These are phyloP conservation scores for Xenus cinereus DNA, from an alignment of 2,113 vertebrate genomes.

Conservation along the genomic window DNA sequence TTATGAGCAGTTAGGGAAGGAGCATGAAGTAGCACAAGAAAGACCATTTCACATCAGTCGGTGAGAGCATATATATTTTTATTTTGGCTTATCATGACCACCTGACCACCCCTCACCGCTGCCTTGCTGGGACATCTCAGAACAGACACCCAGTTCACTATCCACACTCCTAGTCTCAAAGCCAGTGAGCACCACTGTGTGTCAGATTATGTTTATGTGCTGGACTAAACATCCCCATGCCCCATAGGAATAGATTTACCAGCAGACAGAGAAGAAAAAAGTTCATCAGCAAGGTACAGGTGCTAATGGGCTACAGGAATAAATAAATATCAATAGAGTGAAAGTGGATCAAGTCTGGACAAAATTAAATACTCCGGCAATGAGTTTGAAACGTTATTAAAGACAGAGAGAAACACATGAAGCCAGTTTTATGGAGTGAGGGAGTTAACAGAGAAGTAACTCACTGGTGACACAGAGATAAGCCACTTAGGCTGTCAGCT, in stretches of 20 bases:
- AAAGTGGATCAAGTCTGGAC: not conserved
- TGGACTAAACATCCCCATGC: not conserved
- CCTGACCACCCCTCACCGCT: not conserved
- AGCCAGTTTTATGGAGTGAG: not conserved
- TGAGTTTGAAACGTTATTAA: not conserved
- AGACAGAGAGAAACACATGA: not conserved
- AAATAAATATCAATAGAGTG: not conserved
- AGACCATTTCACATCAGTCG: rapidly evolving
- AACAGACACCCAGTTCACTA: not conserved
- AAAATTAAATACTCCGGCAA: not conserved
- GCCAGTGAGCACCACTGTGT: not conserved
- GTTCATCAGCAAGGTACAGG: not conserved
- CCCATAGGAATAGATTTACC: not conserved
- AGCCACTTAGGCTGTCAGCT: slow-evolving; percentile 4
- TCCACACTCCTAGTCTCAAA: not conserved
- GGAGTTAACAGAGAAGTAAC: not conserved
- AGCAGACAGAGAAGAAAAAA: not conserved
- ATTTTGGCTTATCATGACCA: not conserved
- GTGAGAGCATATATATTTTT: not conserved
- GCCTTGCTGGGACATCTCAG: not conserved
- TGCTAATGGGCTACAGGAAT: not conserved
- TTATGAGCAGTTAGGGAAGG: not conserved
- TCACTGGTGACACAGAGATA: not conserved
- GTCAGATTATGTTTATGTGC: not conserved
- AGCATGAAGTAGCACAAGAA: not conserved